A percentile compares a stretch with the other conserved stretches of the same genome.
These are phyloP conservation scores for Serrognathus titanus DNA, from an alignment of 2,888 invertebrate genomes.

Conservation along the genomic window DNA sequence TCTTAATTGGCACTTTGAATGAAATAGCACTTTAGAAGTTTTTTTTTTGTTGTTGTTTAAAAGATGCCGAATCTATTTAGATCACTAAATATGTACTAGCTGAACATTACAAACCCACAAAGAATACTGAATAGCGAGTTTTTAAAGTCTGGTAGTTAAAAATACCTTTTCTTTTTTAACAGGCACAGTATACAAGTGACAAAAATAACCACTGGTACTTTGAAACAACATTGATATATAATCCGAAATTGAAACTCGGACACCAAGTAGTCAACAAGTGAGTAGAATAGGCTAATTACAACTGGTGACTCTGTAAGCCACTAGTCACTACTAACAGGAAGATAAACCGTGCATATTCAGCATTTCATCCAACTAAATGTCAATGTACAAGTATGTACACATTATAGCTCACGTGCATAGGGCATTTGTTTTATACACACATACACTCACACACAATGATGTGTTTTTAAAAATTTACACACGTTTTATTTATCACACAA, in stretches of 20 bases:
- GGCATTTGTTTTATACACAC: slow-evolving; percentile 31
- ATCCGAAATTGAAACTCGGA: slow-evolving; percentile 29
- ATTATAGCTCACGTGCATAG: slow-evolving; percentile 35
- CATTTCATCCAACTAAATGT: slow-evolving; percentile 44
- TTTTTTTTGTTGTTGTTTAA: slow-evolving; percentile 23
- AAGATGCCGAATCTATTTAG: slow-evolving; percentile 32
- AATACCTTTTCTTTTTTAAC: slow-evolving; percentile 39
- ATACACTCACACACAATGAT: slow-evolving; percentile 29
- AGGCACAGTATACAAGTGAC: slow-evolving; percentile 46
- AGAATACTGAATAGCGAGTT: slow-evolving; percentile 46
- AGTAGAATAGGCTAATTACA: slow-evolving; percentile 45
- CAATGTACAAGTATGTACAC: slow-evolving; percentile 46
- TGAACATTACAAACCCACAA: slow-evolving; percentile 37
- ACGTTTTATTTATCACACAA: slow-evolving; percentile 34
- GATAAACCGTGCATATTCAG: slow-evolving; percentile 52
- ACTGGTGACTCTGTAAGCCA: slow-evolving; percentile 41
- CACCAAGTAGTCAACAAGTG: slow-evolving; percentile 39
- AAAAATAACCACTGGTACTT: slow-evolving; percentile 29
- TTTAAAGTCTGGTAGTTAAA: slow-evolving; percentile 37
- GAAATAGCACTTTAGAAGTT: slow-evolving; percentile 46
- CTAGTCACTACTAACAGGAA: slow-evolving; percentile 51
- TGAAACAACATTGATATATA: slow-evolving; percentile 47
- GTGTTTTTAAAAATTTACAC: slow-evolving; percentile 28
- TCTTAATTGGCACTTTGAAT: slow-evolving; percentile 50
- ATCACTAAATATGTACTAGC: slow-evolving; percentile 25